These are phyloP conservation scores for Psettodes erumei DNA, from an alignment of 2,113 vertebrate genomes.

Conservation along the genomic window DNA sequence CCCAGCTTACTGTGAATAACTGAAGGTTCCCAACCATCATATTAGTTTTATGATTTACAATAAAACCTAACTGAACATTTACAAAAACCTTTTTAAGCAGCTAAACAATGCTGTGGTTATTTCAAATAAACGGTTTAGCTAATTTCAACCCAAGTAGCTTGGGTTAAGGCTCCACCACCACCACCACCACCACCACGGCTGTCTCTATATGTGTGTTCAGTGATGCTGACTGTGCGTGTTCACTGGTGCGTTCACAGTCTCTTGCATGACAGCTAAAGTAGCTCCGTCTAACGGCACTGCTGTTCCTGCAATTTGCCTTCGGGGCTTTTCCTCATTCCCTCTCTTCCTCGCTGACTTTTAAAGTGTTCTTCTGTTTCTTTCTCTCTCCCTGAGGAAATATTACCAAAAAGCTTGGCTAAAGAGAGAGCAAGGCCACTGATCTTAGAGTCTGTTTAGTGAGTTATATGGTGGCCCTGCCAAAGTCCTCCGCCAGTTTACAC, in stretches of 20 bases:
- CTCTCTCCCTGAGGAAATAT: conserved; percentile 58
- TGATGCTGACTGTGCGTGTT: conserved; percentile 72
- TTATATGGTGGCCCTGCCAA: conserved; percentile 36
- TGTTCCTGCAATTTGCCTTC: conserved; percentile 83
- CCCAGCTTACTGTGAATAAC: background rate
- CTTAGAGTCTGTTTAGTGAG: conserved; percentile 47
- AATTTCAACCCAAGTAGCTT: conserved; percentile 5
- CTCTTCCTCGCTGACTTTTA: conserved; percentile 81
- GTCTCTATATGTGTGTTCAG: conserved; percentile 66
- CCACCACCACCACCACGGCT: conserved; percentile 35
- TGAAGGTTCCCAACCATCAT: background rate
- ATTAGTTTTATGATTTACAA: background rate
- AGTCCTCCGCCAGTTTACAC: conserved; percentile 31
- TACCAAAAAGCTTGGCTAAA: conserved; percentile 60
- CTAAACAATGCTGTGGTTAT: background rate
- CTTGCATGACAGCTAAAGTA: conserved; percentile 84
- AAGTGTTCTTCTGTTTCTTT: conserved; percentile 84
- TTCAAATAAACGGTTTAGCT: background rate
- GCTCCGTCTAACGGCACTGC: conserved; percentile 81
- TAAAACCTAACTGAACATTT: background rate
- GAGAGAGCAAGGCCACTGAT: conserved; percentile 53
- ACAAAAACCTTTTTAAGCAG: background rate
- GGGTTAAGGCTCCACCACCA: conserved; percentile 29
- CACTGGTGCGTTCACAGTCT: conserved; percentile 72
- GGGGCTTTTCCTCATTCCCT: conserved; percentile 81